Percentiles rank a stretch among this genome's conserved stretches.
These are phyloP conservation scores for Drosophila mettleri DNA, from an alignment of 2,888 invertebrate genomes.

Conservation along the genomic window DNA sequence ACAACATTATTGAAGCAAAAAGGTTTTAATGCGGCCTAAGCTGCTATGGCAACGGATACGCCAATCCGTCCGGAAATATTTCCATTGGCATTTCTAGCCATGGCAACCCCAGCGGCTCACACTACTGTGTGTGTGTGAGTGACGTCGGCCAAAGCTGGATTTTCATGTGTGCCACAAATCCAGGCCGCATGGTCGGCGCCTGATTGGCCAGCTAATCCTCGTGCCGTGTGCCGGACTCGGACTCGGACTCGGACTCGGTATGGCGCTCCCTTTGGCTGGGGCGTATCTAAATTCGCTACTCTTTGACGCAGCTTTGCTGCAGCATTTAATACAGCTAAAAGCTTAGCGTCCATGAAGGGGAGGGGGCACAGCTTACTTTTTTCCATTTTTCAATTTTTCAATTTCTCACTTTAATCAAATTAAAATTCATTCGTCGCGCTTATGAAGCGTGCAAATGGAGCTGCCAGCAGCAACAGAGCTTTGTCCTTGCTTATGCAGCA, in stretches of 20 bases:
- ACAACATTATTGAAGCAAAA: conserved; percentile 60
- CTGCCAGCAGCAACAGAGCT: conserved; percentile 24
- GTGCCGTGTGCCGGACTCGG: conserved; percentile 10
- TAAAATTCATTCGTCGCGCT: conserved; percentile 84
- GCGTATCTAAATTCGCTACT: conserved; percentile 52
- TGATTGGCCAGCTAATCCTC: conserved; percentile 74
- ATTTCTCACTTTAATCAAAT: conserved; percentile 83
- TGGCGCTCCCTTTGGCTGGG: too few species aligned
- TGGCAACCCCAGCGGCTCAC: conserved; percentile 56
- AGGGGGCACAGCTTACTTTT: not conserved
- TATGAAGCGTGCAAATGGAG: conserved; percentile 73
- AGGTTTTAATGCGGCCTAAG: conserved; percentile 76
- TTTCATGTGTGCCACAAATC: conserved; percentile 56
- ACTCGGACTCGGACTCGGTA: too few species aligned
- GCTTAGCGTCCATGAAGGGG: conserved; percentile 14
- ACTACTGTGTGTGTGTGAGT: not conserved
- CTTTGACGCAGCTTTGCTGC: conserved; percentile 32
- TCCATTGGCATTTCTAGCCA: conserved; percentile 64
- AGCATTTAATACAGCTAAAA: conserved; percentile 60
- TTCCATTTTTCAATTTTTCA: conserved; percentile 73
- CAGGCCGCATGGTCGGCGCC: conserved; percentile 55
- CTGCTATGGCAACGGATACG: conserved; percentile 47
- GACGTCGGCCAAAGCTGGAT: conserved; percentile 26
- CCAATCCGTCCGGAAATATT: conserved; percentile 26
- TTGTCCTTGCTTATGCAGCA: conserved; percentile 35